These are phyloP conservation scores for Mimumesa dahlbomi DNA, from an alignment of 2,888 invertebrate species.

Conservation along the genomic window DNA sequence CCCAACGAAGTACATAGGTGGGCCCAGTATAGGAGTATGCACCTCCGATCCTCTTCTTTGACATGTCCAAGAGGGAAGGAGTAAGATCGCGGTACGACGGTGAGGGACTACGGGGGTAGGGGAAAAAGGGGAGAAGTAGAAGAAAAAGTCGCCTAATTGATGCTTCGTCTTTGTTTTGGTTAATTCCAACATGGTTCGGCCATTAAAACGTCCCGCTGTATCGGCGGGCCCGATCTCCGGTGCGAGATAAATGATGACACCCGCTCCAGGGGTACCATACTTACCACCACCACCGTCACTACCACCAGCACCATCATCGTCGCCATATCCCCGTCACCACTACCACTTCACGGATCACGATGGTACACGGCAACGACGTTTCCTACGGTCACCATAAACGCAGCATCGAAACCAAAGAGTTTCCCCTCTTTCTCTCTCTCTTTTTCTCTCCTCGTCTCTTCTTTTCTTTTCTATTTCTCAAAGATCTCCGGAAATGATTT, in stretches of 20 bases:
- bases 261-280: slow-evolving; percentile 81
- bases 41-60: slow-evolving; percentile 60
- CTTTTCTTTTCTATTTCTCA: too few relatives aligned
- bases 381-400: slow-evolving; percentile 37
- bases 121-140: slow-evolving; percentile 68
- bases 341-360: slow-evolving; percentile 50
- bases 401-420: background rate
- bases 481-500: too few relatives aligned
- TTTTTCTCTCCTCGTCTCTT: too few relatives aligned
- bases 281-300: slow-evolving; percentile 72
- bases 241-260: slow-evolving; percentile 83
- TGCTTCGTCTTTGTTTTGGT: slow-evolving; percentile 87
- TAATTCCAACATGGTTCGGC: slow-evolving; percentile 87
- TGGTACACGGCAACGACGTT: slow-evolving; percentile 33
- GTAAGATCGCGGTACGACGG: slow-evolving; percentile 29
- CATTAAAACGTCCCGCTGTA: slow-evolving; percentile 86
- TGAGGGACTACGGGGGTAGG: slow-evolving; percentile 20
- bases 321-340: slow-evolving; percentile 56
- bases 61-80: slow-evolving; percentile 43
- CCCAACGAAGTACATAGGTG: slow-evolving; percentile 57
- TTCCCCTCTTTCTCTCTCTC: slow-evolving; percentile 3
- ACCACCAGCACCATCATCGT: slow-evolving; percentile 55
- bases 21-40: slow-evolving; percentile 57
- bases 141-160: slow-evolving; percentile 84
- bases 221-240: slow-evolving; percentile 83